Base-by-base conservation (phyloP, 1,140 invertebrate species). In the Trichonephila inaurata region DNA sequence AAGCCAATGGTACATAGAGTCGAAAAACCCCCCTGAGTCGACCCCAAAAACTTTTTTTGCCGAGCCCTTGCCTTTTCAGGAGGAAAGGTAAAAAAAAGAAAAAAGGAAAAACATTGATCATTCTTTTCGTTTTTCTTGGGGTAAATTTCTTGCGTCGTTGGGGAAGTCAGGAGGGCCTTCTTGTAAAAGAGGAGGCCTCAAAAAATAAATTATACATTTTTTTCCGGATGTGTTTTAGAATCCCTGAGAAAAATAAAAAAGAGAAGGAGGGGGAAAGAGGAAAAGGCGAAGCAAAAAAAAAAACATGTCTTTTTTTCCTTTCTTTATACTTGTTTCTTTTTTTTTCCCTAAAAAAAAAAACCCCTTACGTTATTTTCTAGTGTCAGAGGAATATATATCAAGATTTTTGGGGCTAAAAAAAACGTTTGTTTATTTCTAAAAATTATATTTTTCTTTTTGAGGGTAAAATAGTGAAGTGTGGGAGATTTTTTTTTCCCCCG, bases 151-250 rank as follows among this genome's bases (percentile, higher is more conserved):
- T 77, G 69, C 40, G 24, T 16, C 16, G 28, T 77, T 16, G n/a
- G 69, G 40, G 28, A 3, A 77, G 69, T 33, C 69, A 77, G 33
- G 14, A 33, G 40, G 24, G n/a, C n/a, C 28, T 77, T 28, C 28
- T 33, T 77, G 69, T 7, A 33, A 33, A 33, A 18, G 12, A 6
- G 69, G 24, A 77, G 40, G 69, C 6, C 69, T 77, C 16, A 28
- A 28, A 77, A 40, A 77, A 77, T 77, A 77, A 77, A 77, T 77
- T 77, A 77, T 77, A 77, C 69, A 77, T n/a, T 77, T 77, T 28
- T 18, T 40, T 40, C 24, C 24, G 69, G 69, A 77, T 77, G 69
- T 77, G 12, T 77, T 18, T 77, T 33, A 77, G 69, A 77, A 77
- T 77, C 28, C 6, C 28, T 16, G 10, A 6, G 12, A 28, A 77